Conservation (phyloP, 2,797 vertebrate genomes). For the Tachyglossus aculeatus region DNA sequence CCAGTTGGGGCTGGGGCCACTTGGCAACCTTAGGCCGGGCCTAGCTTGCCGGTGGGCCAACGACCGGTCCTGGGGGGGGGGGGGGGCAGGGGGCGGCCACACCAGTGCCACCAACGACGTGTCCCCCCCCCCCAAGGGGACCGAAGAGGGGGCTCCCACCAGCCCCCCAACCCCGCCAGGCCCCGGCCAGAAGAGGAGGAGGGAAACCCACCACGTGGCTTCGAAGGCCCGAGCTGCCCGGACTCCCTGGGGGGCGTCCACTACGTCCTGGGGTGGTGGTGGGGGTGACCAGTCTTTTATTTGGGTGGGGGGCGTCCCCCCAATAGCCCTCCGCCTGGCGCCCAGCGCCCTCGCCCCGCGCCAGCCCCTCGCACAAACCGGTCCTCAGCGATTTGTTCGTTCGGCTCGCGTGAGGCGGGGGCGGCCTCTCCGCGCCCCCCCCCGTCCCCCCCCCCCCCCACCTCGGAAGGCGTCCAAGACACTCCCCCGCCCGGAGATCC, state of each 20-base stretch:
- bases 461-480: not conserved
- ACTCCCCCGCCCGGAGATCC: accelerated
- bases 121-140: not conserved
- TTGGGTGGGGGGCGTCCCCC: not conserved
- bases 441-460: not conserved
- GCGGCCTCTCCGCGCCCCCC: constrained; percentile 79
- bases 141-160: not conserved
- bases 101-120: accelerated
- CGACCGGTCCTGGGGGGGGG: not conserved
- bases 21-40: too few relatives aligned
- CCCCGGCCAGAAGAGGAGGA: too few relatives aligned
- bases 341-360: constrained; percentile 90
- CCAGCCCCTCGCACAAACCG: constrained; percentile 99
- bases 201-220: too few relatives aligned
- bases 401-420: constrained; percentile 99
- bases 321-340: constrained; percentile 11
- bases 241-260: too few relatives aligned
- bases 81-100: accelerated
- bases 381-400: constrained; percentile 99
- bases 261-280: too few relatives aligned
- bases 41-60: accelerated
- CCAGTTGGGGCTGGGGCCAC: not conserved
- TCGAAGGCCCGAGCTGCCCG: too few relatives aligned
- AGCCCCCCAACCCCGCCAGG: not conserved
- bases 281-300: too few relatives aligned